phyloP scores from a whole-genome alignment of 2,113 vertebrate species.

The Morone chrysops region DNA sequence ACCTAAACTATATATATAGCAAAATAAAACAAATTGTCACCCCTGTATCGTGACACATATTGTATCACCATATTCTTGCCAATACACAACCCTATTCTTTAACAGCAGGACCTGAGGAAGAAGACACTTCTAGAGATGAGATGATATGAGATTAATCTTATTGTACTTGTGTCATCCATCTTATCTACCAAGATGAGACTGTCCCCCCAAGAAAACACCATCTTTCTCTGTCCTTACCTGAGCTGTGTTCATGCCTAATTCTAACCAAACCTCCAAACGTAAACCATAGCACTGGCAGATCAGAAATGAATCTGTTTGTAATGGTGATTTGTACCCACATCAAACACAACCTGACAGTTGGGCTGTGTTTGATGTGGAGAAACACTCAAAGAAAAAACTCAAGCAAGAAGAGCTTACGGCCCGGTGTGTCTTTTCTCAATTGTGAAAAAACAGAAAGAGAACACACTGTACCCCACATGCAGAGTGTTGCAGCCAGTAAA shows the following conservation, averaged over 20 bases:
- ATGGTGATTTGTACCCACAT: not conserved
- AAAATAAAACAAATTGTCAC: too few relatives aligned
- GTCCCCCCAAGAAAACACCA: not conserved
- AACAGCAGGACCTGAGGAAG: too few relatives aligned
- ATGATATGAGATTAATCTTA: too few relatives aligned
- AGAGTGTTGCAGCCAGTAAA: constrained; percentile 57
- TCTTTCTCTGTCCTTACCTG: not conserved
- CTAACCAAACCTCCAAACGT: not conserved
- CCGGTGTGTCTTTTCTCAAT: not conserved
- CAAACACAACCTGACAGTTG: not conserved
- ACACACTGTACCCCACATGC: not conserved
- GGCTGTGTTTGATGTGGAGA: not conserved
- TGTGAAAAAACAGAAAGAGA: not conserved
- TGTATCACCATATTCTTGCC: too few relatives aligned
- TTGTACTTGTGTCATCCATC: too few relatives aligned
- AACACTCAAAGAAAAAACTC: not conserved
- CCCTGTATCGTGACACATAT: too few relatives aligned
- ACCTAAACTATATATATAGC: too few relatives aligned
- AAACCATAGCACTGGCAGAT: not conserved
- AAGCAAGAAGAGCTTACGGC: too few relatives aligned
- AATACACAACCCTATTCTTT: too few relatives aligned
- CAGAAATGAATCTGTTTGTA: not conserved
- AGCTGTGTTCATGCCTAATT: not conserved
- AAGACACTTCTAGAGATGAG: too few relatives aligned
- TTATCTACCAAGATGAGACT: not conserved